phyloP scores from a whole-genome alignment of 1,140 invertebrate species.

The Cyrtorhinus lividipennis region DNA sequence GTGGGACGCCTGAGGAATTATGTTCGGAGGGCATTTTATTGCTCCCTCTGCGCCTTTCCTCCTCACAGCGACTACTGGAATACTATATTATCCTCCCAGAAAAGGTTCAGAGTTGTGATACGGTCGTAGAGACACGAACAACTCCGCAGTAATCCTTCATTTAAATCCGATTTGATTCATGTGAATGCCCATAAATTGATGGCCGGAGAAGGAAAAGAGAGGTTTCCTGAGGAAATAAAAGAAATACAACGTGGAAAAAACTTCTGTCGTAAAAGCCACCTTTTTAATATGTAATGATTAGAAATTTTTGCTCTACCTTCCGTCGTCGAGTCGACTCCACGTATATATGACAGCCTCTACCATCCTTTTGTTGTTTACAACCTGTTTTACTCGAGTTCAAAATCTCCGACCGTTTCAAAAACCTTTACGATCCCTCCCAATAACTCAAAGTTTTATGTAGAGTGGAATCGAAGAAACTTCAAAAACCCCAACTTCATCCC shows the following conservation, averaged over 20 bases:
- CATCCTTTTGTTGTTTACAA: conserved; percentile 5
- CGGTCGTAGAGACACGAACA: not conserved
- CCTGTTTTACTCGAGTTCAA: conserved; percentile 5
- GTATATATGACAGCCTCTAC: not conserved
- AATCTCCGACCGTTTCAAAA: not conserved
- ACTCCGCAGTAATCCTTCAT: conserved; percentile 2
- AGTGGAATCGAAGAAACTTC: not conserved
- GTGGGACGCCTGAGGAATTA: not conserved
- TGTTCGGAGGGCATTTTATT: not conserved
- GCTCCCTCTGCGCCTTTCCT: not conserved
- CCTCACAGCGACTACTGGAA: not conserved
- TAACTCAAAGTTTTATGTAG: conserved; percentile 7
- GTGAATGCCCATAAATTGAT: not conserved
- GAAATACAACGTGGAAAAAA: not conserved
- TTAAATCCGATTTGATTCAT: conserved; percentile 8
- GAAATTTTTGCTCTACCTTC: not conserved
- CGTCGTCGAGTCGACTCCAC: not conserved
- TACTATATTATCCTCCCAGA: not conserved
- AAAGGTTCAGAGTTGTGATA: not conserved
- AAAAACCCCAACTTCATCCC: not conserved
- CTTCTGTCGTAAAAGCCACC: not conserved
- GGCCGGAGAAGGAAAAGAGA: not conserved
- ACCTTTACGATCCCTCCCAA: not conserved
- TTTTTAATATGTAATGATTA: conserved; percentile 4
- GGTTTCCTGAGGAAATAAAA: not conserved